Evolutionary conservation across 2,113 vertebrate genomes (phyloP).

Genomic region (Falcunculus frontatus): DNA sequence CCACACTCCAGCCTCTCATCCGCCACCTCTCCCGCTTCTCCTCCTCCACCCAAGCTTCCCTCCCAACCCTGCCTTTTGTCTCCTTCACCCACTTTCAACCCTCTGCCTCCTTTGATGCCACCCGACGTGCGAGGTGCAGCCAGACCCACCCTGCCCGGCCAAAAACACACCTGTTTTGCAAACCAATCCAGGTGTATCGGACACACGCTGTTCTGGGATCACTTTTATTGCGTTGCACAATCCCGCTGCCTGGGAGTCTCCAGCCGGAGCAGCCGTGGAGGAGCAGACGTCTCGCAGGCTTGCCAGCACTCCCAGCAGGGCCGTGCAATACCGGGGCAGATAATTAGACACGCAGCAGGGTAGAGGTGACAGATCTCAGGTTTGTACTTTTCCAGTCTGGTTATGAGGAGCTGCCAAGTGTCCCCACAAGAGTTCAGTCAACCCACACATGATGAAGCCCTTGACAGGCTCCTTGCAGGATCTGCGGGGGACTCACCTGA

Average conservation of each 20-base stretch:
- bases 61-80: slow-evolving; percentile 63
- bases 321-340: background rate
- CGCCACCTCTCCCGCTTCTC: slow-evolving; percentile 31
- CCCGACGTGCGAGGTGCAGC: background rate
- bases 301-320: background rate
- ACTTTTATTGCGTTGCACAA: background rate
- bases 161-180: slow-evolving; percentile 39
- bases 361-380: background rate
- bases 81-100: slow-evolving; percentile 59
- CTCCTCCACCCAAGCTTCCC: slow-evolving; percentile 54
- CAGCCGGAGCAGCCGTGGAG: background rate
- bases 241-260: background rate
- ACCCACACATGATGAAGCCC: background rate
- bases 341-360: background rate
- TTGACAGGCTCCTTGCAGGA: background rate
- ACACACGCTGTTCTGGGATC: background rate
- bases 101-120: slow-evolving; percentile 57
- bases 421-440: background rate
- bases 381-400: background rate
- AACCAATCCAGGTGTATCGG: background rate
- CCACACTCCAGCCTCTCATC: slow-evolving; percentile 34
- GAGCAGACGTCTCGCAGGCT: background rate
- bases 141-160: slow-evolving; percentile 46
- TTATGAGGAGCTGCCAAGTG: background rate
- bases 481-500: background rate